These are phyloP conservation scores for Nematopogon swammerdamellus DNA, from an alignment of 2,888 invertebrate species.

Conservation along the genomic window DNA sequence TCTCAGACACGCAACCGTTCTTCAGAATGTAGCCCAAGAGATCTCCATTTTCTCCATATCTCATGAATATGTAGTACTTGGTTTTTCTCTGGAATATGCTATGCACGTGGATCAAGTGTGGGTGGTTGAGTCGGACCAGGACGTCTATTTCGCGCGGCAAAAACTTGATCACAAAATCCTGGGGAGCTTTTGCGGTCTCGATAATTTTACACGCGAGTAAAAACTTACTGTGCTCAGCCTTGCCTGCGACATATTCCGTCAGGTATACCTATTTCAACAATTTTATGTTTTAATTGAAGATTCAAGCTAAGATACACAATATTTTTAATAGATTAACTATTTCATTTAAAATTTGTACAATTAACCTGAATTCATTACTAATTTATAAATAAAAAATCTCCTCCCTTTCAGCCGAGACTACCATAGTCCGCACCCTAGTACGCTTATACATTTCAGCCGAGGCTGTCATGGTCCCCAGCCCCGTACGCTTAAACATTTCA, in stretches of 20 bases:
- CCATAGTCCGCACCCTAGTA: too few relatives aligned
- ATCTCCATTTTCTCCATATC: conserved; percentile 75
- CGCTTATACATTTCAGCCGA: too few relatives aligned
- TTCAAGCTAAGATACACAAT: too few relatives aligned
- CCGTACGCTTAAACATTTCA: too few relatives aligned
- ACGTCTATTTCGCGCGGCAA: conserved; percentile 80
- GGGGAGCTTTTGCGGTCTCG: conserved; percentile 68
- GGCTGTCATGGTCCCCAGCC: too few relatives aligned
- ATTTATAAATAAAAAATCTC: too few relatives aligned
- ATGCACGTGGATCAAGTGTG: conserved; percentile 74
- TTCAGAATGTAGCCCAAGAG: conserved; percentile 68
- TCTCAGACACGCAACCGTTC: conserved; percentile 66
- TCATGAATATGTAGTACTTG: conserved; percentile 77
- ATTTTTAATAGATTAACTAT: too few relatives aligned
- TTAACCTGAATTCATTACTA: too few relatives aligned
- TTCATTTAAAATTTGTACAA: too few relatives aligned
- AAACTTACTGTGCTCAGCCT: conserved; percentile 25
- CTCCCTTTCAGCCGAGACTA: too few relatives aligned
- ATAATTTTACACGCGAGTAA: conserved; percentile 71
- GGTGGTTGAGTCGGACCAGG: conserved; percentile 70
- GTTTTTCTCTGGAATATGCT: conserved; percentile 70
- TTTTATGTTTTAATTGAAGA: background rate
- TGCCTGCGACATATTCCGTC: conserved; percentile 28
- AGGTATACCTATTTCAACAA: conserved; percentile 40
- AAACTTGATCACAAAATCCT: conserved; percentile 77